phyloP scores from a whole-genome alignment of 1,140 invertebrate genomes.

The Lanistes nyassanus region DNA sequence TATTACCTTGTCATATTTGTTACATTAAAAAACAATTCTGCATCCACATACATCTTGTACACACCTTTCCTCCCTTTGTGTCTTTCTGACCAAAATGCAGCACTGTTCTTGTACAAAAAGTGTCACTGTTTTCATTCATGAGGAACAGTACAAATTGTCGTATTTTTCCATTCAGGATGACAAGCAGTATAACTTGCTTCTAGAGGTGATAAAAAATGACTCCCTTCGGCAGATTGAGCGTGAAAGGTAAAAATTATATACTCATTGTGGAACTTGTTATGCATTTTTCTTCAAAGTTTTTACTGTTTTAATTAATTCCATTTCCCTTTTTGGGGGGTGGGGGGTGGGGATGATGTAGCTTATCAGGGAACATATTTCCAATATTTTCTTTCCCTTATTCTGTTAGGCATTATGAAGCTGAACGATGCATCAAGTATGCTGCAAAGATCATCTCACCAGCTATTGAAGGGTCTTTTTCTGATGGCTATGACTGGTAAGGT shows the following conservation, averaged over 20 bases:
- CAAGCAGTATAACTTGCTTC: slow-evolving; percentile 76
- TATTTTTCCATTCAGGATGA: slow-evolving; percentile 79
- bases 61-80: too few relatives aligned
- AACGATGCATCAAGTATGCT: slow-evolving; percentile 86
- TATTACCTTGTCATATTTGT: too few relatives aligned
- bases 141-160: too few relatives aligned
- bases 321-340: too few relatives aligned
- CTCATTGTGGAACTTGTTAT: too few relatives aligned
- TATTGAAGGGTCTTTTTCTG: slow-evolving; percentile 81
- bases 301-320: too few relatives aligned
- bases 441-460: slow-evolving; percentile 92
- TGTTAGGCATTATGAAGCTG: slow-evolving; percentile 77
- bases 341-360: too few relatives aligned
- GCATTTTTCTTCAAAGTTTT: too few relatives aligned
- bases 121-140: slow-evolving; percentile 29
- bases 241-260: slow-evolving; percentile 67
- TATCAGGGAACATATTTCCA: too few relatives aligned
- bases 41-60: too few relatives aligned
- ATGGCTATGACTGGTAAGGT: slow-evolving; percentile 74
- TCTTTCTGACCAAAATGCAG: too few relatives aligned
- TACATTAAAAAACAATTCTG: too few relatives aligned
- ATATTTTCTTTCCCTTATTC: slow-evolving; percentile 13
- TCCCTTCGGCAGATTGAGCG: slow-evolving; percentile 81
- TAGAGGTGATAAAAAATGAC: slow-evolving; percentile 84
- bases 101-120: background rate